phyloP scores from a whole-genome alignment of 2,888 invertebrate species.

The Chloroclystis v-ata region DNA sequence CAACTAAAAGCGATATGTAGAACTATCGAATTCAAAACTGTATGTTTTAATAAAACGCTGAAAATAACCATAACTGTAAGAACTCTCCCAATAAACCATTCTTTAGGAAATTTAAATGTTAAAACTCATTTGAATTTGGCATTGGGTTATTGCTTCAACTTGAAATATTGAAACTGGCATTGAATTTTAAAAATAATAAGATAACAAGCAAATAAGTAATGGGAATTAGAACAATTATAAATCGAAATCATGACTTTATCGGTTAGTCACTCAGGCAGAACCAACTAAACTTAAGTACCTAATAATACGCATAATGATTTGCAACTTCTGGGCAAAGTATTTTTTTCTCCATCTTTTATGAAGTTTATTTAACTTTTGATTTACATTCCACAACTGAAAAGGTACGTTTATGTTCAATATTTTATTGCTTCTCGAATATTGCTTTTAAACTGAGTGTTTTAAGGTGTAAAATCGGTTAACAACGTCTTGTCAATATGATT shows the following conservation, averaged over 20 bases:
- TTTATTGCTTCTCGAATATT: conserved; percentile 12
- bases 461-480: conserved; percentile 1
- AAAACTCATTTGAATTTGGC: too few relatives aligned
- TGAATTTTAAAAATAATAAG: too few relatives aligned
- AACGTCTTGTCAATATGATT: conserved; percentile 6
- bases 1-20: too few relatives aligned
- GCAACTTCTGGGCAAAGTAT: conserved; percentile 60
- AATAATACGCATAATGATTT: conserved; percentile 53
- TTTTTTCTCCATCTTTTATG: conserved; percentile 42
- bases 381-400: conserved; percentile 23
- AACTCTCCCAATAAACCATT: too few relatives aligned
- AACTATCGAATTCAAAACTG: too few relatives aligned
- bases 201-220: too few relatives aligned
- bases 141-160: too few relatives aligned
- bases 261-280: not conserved
- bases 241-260: too few relatives aligned
- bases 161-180: too few relatives aligned
- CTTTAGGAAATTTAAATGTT: too few relatives aligned
- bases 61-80: too few relatives aligned
- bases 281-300: not conserved
- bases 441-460: not conserved
- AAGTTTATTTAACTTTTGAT: conserved; percentile 26
- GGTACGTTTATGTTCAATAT: conserved; percentile 21
- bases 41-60: too few relatives aligned
- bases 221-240: not conserved